These are phyloP conservation scores for Dryadula phaetusa DNA, from an alignment of 2,888 invertebrate genomes.

Conservation along the genomic window DNA sequence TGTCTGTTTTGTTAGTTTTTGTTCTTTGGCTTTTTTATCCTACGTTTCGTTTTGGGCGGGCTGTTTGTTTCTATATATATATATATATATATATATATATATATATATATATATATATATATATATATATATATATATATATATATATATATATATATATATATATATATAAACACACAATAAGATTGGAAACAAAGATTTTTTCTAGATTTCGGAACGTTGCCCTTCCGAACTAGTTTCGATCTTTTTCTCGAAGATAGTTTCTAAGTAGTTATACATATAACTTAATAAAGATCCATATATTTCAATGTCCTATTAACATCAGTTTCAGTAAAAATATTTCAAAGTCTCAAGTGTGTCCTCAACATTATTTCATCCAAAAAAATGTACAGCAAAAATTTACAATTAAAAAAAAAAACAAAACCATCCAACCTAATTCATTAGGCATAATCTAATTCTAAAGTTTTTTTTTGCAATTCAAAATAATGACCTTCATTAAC, in stretches of 20 bases:
- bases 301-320: neutral
- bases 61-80: neutral
- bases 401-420: neutral
- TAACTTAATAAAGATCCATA: no score
- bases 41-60: neutral
- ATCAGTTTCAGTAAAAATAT: neutral
- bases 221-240: no score
- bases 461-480: slow-evolving; percentile 36
- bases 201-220: no score
- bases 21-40: neutral
- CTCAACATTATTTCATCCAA: neutral
- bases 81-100: no score
- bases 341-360: neutral
- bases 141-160: no score
- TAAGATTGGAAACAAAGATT: no score
- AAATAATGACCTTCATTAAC: slow-evolving; percentile 43
- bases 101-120: no score
- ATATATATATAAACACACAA: no score
- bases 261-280: no score
- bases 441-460: slow-evolving; percentile 26
- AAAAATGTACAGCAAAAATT: neutral
- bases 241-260: no score
- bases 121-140: no score
- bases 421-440: slow-evolving; percentile 21
- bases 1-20: slow-evolving; percentile 28